These are phyloP conservation scores for Clarias macrocephalus DNA, from an alignment of 2,113 vertebrate genomes.

Conservation along the genomic window DNA sequence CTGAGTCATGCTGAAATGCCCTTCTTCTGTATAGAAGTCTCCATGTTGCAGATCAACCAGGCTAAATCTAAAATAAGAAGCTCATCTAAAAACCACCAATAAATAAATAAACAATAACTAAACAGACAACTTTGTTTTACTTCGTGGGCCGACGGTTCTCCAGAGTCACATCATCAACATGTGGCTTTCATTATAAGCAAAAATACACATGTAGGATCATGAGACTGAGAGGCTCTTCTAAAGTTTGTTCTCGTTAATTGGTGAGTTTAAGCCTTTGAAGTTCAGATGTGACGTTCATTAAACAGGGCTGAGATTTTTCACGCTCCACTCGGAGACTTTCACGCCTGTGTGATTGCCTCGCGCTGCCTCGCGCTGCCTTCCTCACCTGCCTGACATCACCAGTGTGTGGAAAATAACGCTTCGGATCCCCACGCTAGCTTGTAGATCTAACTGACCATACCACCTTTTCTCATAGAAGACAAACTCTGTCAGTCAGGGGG, in stretches of 20 bases:
- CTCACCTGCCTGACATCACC: slow-evolving; percentile 24
- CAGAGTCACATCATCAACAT: slow-evolving; percentile 30
- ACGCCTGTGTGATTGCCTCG: slow-evolving; percentile 23
- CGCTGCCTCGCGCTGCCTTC: slow-evolving; percentile 28
- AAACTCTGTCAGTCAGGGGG: neutral
- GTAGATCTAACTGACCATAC: neutral
- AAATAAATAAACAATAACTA: neutral
- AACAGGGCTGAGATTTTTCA: slow-evolving; percentile 35
- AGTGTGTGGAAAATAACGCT: slow-evolving; percentile 8
- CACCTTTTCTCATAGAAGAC: neutral
- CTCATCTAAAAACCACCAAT: neutral
- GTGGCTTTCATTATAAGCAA: slow-evolving; percentile 35
- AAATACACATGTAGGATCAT: slow-evolving; percentile 30
- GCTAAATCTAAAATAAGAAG: neutral
- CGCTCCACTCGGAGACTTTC: slow-evolving; percentile 25
- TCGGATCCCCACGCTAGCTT: neutral
- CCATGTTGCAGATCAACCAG: neutral
- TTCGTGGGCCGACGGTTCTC: neutral
- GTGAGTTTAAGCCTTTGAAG: slow-evolving; percentile 31
- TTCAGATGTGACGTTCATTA: slow-evolving; percentile 34
- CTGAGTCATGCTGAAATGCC: neutral
- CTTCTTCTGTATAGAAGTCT: neutral
- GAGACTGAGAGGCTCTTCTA: slow-evolving; percentile 37
- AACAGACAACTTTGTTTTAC: neutral
- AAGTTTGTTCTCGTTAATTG: slow-evolving; percentile 38